Conservation (phyloP, 2,797 vertebrate species). For the Ptychobarbus kaznakovi region DNA sequence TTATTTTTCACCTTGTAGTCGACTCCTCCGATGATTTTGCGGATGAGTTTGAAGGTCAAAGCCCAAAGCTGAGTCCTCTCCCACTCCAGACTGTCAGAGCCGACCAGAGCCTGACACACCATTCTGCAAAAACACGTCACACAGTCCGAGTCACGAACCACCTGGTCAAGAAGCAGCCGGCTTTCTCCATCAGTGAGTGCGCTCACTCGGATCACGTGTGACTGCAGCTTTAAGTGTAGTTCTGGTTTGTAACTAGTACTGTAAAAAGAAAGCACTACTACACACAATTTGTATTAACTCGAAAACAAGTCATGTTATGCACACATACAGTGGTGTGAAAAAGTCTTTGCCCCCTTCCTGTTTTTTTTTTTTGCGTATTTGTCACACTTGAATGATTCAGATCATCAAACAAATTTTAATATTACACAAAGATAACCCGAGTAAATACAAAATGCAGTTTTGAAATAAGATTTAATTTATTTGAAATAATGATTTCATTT, state of each 20-base stretch:
- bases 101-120: constrained; percentile 94
- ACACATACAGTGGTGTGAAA: too few relatives aligned
- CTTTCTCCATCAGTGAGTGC: not conserved
- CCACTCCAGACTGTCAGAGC: constrained; percentile 94
- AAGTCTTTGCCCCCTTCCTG: too few relatives aligned
- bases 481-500: too few relatives aligned
- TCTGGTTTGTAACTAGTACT: not conserved
- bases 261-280: not conserved
- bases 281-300: constrained; percentile 8
- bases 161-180: not conserved
- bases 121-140: constrained; percentile 76
- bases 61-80: constrained; percentile 97
- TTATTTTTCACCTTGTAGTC: constrained; percentile 91
- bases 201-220: not conserved
- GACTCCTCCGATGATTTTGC: constrained; percentile 97
- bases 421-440: too few relatives aligned
- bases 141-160: not conserved
- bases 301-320: too few relatives aligned
- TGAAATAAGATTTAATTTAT: too few relatives aligned
- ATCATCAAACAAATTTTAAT: too few relatives aligned
- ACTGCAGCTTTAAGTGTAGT: not conserved
- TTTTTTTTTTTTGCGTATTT: too few relatives aligned
- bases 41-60: constrained; percentile 92
- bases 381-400: too few relatives aligned
- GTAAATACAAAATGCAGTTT: too few relatives aligned